Conservation (phyloP, 2,113 vertebrate genomes). For the Hydropotes inermis region DNA sequence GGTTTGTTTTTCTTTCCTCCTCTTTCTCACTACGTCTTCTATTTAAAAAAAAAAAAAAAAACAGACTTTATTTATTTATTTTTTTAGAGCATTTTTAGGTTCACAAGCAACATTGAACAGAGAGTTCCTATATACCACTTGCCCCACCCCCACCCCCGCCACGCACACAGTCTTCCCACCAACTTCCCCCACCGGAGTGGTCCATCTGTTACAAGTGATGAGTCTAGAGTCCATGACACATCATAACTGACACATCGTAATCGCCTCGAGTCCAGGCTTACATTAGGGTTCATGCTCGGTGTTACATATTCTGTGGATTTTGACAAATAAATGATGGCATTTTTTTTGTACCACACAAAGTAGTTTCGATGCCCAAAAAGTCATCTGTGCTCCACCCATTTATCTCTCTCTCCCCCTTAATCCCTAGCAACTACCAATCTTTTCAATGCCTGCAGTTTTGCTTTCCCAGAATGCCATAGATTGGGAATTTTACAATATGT, state of each 20-base stretch:
- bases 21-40: neutral
- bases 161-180: accelerated
- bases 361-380: neutral
- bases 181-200: neutral
- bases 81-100: neutral
- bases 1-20: neutral
- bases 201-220: neutral
- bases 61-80: neutral
- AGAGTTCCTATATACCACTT: neutral
- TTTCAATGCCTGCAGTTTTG: neutral
- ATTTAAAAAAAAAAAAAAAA: no score
- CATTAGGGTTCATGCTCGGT: neutral
- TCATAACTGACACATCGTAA: neutral
- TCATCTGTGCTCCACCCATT: neutral
- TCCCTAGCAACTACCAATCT: neutral
- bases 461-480: neutral
- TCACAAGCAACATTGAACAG: neutral
- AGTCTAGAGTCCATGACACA: neutral
- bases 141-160: accelerated
- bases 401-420: neutral
- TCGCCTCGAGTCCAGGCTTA: neutral
- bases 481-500: neutral
- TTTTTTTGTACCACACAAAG: neutral
- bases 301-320: neutral
- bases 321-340: neutral